Evolutionary conservation across 1,140 invertebrate species (phyloP).

Genomic region (Gyrodactylus salaris): DNA sequence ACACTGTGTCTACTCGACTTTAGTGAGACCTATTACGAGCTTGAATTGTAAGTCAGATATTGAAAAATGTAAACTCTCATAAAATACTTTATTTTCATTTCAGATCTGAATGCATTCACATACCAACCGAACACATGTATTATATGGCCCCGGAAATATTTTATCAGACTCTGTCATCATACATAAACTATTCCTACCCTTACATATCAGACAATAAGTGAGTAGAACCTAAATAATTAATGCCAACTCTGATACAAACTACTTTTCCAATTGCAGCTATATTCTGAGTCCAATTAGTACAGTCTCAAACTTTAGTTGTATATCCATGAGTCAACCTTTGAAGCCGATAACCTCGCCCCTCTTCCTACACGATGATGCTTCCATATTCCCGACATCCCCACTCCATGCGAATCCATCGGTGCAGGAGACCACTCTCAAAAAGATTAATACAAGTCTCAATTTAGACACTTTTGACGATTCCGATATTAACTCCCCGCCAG

Average conservation of each 20-base stretch:
- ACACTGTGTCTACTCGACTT: constrained; percentile 22
- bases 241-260: background rate
- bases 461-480: too few relatives aligned
- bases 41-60: background rate
- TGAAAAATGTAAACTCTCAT: background rate
- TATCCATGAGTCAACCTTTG: background rate
- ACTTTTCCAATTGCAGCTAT: background rate
- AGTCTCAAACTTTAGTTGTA: background rate
- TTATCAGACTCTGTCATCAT: constrained; percentile 11
- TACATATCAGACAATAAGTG: background rate
- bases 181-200: background rate
- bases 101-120: constrained; percentile 15
- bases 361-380: background rate
- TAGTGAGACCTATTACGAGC: constrained; percentile 9
- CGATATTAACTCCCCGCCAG: background rate
- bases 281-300: background rate
- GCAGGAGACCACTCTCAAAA: too few relatives aligned
- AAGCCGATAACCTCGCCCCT: background rate
- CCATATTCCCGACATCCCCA: too few relatives aligned
- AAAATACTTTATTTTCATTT: background rate
- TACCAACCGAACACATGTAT: constrained; percentile 16
- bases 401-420: too few relatives aligned
- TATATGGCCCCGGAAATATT: constrained; percentile 21
- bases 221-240: background rate
- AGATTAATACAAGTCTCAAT: too few relatives aligned